Evolutionary conservation across 2,113 vertebrate genomes (phyloP).

Genomic region (Salminus brasiliensis): DNA sequence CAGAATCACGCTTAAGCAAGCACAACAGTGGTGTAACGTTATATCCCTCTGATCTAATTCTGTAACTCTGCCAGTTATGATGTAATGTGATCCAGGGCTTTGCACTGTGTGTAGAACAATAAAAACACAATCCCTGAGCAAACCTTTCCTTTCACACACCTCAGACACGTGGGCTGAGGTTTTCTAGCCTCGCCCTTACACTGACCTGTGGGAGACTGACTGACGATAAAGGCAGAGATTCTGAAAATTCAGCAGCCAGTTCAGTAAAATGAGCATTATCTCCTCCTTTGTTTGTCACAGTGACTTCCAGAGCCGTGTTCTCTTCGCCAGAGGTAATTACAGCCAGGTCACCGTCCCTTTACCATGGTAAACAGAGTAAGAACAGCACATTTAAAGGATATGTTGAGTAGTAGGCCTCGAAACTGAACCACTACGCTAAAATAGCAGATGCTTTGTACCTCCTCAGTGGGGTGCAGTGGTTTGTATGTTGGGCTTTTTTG

Average conservation of each 20-base stretch:
- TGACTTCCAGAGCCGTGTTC: constrained; percentile 87
- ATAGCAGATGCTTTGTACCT: constrained; percentile 11
- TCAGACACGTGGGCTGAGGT: background rate
- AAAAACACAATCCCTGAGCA: too few relatives aligned
- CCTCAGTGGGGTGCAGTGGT: constrained; percentile 29
- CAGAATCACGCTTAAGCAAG: too few relatives aligned
- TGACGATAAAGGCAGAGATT: constrained; percentile 81
- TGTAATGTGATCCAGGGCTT: too few relatives aligned
- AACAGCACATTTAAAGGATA: background rate
- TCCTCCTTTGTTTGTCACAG: constrained; percentile 84
- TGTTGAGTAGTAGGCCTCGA: too few relatives aligned
- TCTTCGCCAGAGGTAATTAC: constrained; percentile 86
- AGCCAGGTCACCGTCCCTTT: constrained; percentile 80
- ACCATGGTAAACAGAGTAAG: background rate
- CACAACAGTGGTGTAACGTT: too few relatives aligned
- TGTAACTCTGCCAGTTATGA: too few relatives aligned
- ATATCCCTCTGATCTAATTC: too few relatives aligned
- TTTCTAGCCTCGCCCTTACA: constrained; percentile 61
- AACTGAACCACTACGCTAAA: too few relatives aligned
- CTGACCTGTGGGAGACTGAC: constrained; percentile 65
- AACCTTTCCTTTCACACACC: too few relatives aligned
- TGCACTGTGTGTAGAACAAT: too few relatives aligned
- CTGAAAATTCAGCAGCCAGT: constrained; percentile 78
- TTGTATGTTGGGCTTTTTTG: constrained; percentile 25
- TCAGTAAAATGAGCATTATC: constrained; percentile 88